Conservation (phyloP, 2,113 vertebrate genomes). For the Loxodonta africana region DNA sequence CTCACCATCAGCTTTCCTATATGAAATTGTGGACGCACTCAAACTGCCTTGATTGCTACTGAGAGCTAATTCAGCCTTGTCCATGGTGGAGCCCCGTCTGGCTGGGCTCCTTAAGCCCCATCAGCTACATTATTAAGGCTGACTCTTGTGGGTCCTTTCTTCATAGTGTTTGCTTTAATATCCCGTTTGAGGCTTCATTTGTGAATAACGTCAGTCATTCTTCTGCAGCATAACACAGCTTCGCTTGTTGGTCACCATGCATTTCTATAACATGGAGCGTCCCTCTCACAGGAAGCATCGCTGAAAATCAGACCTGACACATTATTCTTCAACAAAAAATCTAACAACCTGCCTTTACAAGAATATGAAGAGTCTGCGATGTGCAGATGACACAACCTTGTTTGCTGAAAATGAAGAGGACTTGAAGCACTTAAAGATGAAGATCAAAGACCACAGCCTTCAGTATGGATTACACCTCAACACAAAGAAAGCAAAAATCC, state of each 20-base stretch:
- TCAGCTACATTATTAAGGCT: background rate
- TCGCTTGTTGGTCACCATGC: background rate
- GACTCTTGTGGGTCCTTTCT: background rate
- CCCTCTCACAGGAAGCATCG: background rate
- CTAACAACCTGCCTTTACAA: background rate
- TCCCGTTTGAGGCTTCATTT: background rate
- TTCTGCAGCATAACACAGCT: background rate
- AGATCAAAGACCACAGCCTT: too few species aligned
- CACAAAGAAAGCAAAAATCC: too few species aligned
- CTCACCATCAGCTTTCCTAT: background rate
- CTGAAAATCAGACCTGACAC: background rate
- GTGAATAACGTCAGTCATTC: background rate
- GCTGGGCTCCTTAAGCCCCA: background rate
- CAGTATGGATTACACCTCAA: too few species aligned
- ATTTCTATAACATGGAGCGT: background rate
- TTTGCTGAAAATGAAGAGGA: too few species aligned
- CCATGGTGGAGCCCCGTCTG: background rate
- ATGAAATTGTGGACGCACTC: background rate
- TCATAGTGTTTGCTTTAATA: conserved; percentile 31
- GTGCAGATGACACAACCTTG: too few species aligned
- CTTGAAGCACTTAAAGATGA: too few species aligned
- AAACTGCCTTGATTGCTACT: conserved; percentile 29
- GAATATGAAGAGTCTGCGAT: background rate
- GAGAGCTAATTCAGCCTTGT: conserved; percentile 59
- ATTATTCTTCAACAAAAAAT: background rate